These are phyloP conservation scores for Agonopterix heracliana DNA, from an alignment of 2,888 invertebrate genomes.

Conservation along the genomic window DNA sequence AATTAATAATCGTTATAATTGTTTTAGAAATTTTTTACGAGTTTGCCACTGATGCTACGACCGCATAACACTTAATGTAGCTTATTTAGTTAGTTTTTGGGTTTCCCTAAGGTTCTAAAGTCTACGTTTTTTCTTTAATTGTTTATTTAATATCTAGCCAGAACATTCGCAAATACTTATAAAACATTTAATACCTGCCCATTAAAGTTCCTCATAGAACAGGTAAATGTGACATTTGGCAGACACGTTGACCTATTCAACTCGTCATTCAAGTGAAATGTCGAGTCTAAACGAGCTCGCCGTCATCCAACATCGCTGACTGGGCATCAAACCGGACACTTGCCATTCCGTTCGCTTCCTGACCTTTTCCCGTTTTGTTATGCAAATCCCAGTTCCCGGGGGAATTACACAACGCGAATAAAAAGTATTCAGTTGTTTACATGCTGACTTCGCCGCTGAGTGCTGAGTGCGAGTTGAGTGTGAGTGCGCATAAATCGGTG, in stretches of 20 bases:
- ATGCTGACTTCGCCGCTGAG: conserved; percentile 67
- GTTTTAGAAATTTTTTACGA: too few relatives aligned
- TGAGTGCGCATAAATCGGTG: conserved; percentile 65
- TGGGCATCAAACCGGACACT: conserved; percentile 68
- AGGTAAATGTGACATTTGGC: too few relatives aligned
- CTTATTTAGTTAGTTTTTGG: too few relatives aligned
- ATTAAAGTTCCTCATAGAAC: too few relatives aligned
- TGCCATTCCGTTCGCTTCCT: conserved; percentile 73
- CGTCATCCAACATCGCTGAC: conserved; percentile 55
- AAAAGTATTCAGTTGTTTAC: conserved; percentile 72
- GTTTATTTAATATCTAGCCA: too few relatives aligned
- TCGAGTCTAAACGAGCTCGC: conserved; percentile 27
- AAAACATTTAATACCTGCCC: too few relatives aligned
- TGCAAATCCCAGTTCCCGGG: conserved; percentile 65
- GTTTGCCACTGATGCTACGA: too few relatives aligned
- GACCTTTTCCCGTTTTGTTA: conserved; percentile 75
- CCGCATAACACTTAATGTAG: too few relatives aligned
- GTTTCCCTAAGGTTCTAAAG: too few relatives aligned
- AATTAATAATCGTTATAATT: too few relatives aligned
- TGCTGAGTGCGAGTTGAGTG: conserved; percentile 56
- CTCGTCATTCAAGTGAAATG: conserved; percentile 27
- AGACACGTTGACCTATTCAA: not conserved
- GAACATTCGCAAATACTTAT: too few relatives aligned
- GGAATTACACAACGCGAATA: conserved; percentile 70
- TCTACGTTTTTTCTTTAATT: too few relatives aligned